phyloP scores from a whole-genome alignment of 2,113 vertebrate species.

The Grammomys surdaster region DNA sequence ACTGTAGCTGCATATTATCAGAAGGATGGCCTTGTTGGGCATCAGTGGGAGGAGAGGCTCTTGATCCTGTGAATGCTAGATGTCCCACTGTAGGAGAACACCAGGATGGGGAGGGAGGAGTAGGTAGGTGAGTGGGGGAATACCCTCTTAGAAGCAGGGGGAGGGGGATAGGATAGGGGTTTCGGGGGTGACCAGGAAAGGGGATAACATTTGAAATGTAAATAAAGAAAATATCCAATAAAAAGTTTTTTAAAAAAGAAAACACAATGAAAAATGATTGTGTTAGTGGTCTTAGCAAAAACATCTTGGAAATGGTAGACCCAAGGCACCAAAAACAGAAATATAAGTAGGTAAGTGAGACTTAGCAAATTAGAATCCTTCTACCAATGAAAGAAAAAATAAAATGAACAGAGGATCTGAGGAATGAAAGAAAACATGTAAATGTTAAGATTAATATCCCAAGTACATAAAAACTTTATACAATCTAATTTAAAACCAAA shows the following conservation, averaged over 20 bases:
- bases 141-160: no score
- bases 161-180: no score
- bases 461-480: not conserved
- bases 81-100: no score
- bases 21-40: no score
- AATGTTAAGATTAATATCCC: not conserved
- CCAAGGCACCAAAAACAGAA: not conserved
- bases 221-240: no score
- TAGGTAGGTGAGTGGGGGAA: no score
- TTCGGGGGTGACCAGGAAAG: no score
- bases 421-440: not conserved
- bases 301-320: not conserved
- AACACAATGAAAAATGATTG: not conserved
- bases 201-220: no score
- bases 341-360: not conserved
- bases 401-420: not conserved
- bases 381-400: not conserved
- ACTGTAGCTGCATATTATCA: no score
- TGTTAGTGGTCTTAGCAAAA: not conserved
- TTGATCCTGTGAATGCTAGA: no score
- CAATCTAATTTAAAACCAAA: not conserved
- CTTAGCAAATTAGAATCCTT: not conserved
- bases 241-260: not conserved
- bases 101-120: no score
- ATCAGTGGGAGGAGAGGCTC: no score